phyloP scores from a whole-genome alignment of 2,113 vertebrate species.

The Ageneiosus marmoratus region DNA sequence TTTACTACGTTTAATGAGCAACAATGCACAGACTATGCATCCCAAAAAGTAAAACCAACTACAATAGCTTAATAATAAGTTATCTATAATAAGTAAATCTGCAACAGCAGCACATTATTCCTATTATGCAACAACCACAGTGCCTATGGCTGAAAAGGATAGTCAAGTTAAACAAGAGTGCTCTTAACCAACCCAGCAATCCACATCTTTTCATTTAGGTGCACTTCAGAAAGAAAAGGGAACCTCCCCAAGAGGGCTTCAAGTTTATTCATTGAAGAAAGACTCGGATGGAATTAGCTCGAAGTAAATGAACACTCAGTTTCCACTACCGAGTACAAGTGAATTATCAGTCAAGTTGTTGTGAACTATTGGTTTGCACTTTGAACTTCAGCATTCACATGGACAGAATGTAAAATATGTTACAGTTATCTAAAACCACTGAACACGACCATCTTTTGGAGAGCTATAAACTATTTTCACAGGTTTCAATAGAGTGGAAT shows the following conservation, averaged over 20 bases:
- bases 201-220: constrained; percentile 29
- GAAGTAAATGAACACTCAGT: not conserved
- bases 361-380: constrained; percentile 4
- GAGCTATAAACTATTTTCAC: not conserved
- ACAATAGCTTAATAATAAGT: not conserved
- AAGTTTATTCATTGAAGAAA: constrained; percentile 45
- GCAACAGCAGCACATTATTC: not conserved
- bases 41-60: not conserved
- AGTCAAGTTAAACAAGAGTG: not conserved
- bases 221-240: constrained; percentile 24
- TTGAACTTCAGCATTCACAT: not conserved
- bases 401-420: not conserved
- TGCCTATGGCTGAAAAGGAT: not conserved
- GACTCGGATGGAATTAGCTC: constrained; percentile 19
- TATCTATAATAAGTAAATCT: not conserved
- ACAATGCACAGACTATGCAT: not conserved
- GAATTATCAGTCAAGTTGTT: constrained; percentile 14
- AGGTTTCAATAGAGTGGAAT: not conserved
- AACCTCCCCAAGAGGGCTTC: constrained; percentile 21
- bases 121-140: not conserved
- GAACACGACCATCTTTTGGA: not conserved
- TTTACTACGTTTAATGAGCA: not conserved
- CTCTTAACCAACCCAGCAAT: constrained; percentile 3
- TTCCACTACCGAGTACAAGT: constrained; percentile 19
- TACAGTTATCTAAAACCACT: not conserved